Conservation (phyloP, 2,888 invertebrate genomes). For the Synanthedon andrenaeformis region DNA sequence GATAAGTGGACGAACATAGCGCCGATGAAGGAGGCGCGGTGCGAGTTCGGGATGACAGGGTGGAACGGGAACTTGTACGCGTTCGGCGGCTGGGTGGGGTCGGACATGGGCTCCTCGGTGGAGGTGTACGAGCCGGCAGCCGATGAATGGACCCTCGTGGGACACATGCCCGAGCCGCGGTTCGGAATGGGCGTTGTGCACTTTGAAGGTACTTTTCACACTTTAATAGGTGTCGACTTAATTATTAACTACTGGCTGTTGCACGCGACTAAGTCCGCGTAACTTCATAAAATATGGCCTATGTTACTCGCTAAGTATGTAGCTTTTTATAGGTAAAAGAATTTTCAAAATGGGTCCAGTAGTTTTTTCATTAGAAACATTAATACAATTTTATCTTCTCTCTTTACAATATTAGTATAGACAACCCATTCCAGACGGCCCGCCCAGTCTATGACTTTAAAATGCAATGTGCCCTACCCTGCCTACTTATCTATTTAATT, state of each 20-base stretch:
- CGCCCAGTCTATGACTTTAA: not conserved
- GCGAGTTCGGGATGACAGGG: slow-evolving; percentile 90
- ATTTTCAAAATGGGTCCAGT: no score
- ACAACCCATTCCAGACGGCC: no score
- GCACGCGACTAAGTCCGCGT: no score
- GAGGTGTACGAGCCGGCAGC: slow-evolving; percentile 87
- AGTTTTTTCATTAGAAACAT: no score
- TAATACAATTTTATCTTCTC: no score
- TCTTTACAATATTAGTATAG: no score
- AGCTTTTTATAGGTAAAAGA: no score
- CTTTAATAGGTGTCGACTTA: not conserved
- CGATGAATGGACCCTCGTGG: slow-evolving; percentile 82
- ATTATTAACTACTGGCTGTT: no score
- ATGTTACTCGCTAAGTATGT: no score
- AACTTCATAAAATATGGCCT: no score
- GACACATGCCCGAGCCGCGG: slow-evolving; percentile 84
- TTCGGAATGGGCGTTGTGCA: slow-evolving; percentile 94
- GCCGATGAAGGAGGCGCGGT: slow-evolving; percentile 85
- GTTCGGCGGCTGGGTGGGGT: slow-evolving; percentile 94
- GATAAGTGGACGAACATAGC: slow-evolving; percentile 74
- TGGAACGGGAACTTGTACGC: slow-evolving; percentile 87
- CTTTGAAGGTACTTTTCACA: slow-evolving; percentile 73
- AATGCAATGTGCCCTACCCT: no score
- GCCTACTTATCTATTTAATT: no score
- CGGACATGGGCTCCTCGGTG: slow-evolving; percentile 89